A percentile compares a stretch with the other conserved stretches of the same genome.
phyloP scores from a whole-genome alignment of 2,888 invertebrate species.

The Nycteola revayana region DNA sequence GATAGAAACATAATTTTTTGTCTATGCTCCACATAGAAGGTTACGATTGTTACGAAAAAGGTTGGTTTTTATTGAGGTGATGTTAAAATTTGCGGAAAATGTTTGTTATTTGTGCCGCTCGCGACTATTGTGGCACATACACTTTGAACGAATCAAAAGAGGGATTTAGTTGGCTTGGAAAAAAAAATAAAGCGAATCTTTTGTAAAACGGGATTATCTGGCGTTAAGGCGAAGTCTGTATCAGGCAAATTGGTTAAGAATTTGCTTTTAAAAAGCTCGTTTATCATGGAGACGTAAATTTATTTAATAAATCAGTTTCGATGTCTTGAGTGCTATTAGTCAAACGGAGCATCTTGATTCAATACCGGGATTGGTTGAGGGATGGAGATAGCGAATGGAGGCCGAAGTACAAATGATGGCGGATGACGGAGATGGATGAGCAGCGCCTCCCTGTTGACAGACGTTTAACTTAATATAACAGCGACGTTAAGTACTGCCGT shows the following conservation, averaged over 20 bases:
- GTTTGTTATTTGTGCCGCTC: conserved; percentile 30
- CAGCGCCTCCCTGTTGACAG: conserved; percentile 34
- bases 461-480: conserved; percentile 44
- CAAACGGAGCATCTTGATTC: conserved; percentile 50
- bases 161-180: conserved; percentile 37
- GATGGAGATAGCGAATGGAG: conserved; percentile 39
- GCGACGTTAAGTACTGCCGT: conserved; percentile 28
- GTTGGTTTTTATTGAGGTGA: conserved; percentile 39
- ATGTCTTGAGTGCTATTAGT: conserved; percentile 62
- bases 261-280: conserved; percentile 58
- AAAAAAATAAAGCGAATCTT: conserved; percentile 31
- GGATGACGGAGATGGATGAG: conserved; percentile 71
- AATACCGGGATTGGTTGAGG: conserved; percentile 53
- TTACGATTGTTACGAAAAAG: conserved; percentile 30
- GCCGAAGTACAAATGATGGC: conserved; percentile 56
- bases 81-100: conserved; percentile 51
- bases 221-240: conserved; percentile 35
- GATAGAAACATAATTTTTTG: conserved; percentile 38
- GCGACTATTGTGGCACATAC: conserved; percentile 35
- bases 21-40: conserved; percentile 31
- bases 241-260: conserved; percentile 42
- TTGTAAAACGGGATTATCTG: conserved; percentile 27
- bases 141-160: conserved; percentile 33
- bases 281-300: conserved; percentile 66
- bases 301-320: conserved; percentile 74